phyloP scores from a whole-genome alignment of 2,113 vertebrate genomes.

The Aegypius monachus region DNA sequence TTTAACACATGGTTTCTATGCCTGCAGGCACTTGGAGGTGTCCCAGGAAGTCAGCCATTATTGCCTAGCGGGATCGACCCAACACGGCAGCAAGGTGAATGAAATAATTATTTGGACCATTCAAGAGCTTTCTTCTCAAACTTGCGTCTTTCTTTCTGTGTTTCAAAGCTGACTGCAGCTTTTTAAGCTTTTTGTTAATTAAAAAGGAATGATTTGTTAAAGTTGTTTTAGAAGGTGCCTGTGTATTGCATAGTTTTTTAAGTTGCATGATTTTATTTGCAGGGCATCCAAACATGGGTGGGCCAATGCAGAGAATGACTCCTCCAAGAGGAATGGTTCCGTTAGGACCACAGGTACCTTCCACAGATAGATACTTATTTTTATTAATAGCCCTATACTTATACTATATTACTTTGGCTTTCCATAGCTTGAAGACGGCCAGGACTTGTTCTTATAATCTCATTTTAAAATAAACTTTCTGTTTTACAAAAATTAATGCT shows the following conservation, averaged over 20 bases:
- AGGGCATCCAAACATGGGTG: constrained; percentile 98
- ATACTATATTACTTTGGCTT: not conserved
- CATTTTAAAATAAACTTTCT: not conserved
- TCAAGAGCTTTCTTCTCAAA: not conserved
- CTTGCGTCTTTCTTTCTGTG: too few species aligned
- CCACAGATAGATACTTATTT: not conserved
- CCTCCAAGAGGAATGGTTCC: constrained; percentile 97
- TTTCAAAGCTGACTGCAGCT: not conserved
- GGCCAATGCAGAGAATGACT: constrained; percentile 98
- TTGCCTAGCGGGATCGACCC: constrained; percentile 96
- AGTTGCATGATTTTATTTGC: not conserved
- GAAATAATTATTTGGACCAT: not conserved
- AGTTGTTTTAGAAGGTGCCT: not conserved
- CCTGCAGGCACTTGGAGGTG: constrained; percentile 88
- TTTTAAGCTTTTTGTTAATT: not conserved
- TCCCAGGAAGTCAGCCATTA: constrained; percentile 93
- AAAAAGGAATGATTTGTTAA: not conserved
- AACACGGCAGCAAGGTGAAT: constrained; percentile 92
- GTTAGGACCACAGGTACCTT: constrained; percentile 90
- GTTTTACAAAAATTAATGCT: not conserved
- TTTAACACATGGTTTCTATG: not conserved
- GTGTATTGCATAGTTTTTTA: not conserved
- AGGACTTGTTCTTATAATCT: not conserved
- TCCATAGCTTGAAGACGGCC: not conserved
- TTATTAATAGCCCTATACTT: not conserved